Percentiles rank a stretch among this genome's conserved stretches.
Evolutionary conservation across 2,888 invertebrate genomes (phyloP).

Genomic region (Mesoligia furuncula): DNA sequence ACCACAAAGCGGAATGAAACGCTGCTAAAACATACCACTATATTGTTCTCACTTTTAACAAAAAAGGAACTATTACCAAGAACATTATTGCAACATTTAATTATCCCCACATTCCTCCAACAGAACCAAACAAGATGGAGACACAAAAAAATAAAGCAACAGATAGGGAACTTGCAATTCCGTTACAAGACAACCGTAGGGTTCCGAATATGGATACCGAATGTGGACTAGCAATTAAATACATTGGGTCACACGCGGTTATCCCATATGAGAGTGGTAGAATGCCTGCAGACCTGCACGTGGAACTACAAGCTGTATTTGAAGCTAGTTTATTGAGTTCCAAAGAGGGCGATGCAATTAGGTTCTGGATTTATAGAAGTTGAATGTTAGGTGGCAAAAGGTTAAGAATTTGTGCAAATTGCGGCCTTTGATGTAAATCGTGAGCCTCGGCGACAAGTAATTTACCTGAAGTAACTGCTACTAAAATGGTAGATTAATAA

Average conservation of each 20-base stretch:
- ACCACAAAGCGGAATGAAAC: neutral
- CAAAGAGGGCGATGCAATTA: constrained; percentile 51
- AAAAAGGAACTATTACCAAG: constrained; percentile 13
- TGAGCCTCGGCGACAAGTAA: constrained; percentile 26
- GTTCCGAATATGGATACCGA: constrained; percentile 56
- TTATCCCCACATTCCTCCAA: constrained; percentile 17
- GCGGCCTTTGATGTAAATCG: constrained; percentile 17
- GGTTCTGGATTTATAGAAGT: constrained; percentile 45
- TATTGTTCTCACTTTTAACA: constrained; percentile 11
- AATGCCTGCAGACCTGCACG: constrained; percentile 42
- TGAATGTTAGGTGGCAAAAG: constrained; percentile 33
- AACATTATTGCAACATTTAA: constrained; percentile 41
- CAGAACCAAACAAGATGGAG: constrained; percentile 21
- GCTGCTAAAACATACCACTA: neutral
- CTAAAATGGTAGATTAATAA: constrained; percentile 12
- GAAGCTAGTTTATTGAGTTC: constrained; percentile 42
- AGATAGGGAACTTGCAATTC: constrained; percentile 56
- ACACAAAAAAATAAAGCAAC: constrained; percentile 40
- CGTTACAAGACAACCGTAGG: constrained; percentile 60
- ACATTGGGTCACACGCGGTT: constrained; percentile 62
- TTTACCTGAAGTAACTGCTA: neutral
- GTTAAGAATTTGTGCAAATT: constrained; percentile 45
- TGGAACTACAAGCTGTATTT: constrained; percentile 17
- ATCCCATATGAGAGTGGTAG: constrained; percentile 52
- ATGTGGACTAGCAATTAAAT: constrained; percentile 63